Conservation (phyloP, 2,888 invertebrate genomes). For the Liposcelis brunnea region DNA sequence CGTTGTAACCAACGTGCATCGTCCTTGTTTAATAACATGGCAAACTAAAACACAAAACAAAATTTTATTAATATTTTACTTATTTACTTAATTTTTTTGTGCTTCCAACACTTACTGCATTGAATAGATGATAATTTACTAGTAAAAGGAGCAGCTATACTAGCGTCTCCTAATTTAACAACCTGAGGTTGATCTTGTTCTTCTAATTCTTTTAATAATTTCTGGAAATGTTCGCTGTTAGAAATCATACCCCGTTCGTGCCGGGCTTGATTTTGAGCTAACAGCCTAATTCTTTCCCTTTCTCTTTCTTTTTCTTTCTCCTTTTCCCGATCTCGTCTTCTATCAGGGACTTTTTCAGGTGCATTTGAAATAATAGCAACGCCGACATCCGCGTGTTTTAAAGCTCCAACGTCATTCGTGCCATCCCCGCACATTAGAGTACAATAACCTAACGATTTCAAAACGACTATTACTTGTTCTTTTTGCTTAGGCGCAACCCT, state of each 20-base stretch:
- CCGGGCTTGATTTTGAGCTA: too few species aligned
- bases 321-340: slow-evolving; percentile 19
- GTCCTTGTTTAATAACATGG: slow-evolving; percentile 97
- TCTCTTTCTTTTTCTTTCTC: slow-evolving; percentile 30
- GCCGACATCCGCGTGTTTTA: slow-evolving; percentile 96
- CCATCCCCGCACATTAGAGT: slow-evolving; percentile 99
- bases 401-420: slow-evolving; percentile 96
- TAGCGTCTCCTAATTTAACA: slow-evolving; percentile 94
- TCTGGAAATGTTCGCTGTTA: slow-evolving; percentile 35
- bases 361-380: slow-evolving; percentile 80
- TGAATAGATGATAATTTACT: slow-evolving; percentile 90
- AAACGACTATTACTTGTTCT: slow-evolving; percentile 77
- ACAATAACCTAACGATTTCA: slow-evolving; percentile 72
- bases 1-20: slow-evolving; percentile 97
- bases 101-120: slow-evolving; percentile 60
- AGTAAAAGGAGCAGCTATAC: slow-evolving; percentile 98
- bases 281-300: slow-evolving; percentile 14
- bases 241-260: neutral
- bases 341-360: slow-evolving; percentile 36
- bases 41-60: slow-evolving; percentile 53
- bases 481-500: slow-evolving; percentile 98
- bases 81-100: neutral
- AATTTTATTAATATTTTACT: slow-evolving; percentile 1
- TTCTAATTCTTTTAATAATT: slow-evolving; percentile 68
- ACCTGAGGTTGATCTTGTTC: slow-evolving; percentile 73